Evolutionary conservation across 1,140 invertebrate genomes (phyloP), one percentile per base, ranked within the genome.

Genomic region (Caerostris extrusa): DNA sequence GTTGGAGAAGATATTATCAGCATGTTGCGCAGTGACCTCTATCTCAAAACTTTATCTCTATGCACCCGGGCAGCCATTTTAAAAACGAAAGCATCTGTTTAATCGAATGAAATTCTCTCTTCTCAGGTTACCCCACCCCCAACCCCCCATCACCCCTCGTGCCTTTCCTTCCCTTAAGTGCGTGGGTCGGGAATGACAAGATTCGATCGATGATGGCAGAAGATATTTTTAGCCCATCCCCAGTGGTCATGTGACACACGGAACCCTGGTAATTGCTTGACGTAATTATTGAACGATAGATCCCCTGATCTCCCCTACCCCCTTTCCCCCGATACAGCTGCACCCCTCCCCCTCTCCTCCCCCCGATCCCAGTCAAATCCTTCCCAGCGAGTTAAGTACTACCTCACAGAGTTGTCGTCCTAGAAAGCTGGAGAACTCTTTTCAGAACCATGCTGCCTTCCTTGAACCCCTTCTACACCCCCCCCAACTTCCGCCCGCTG

Each of bases 261-360:
- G 82, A 83, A 83, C 82, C 82, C n/a, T 83, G 60, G 85, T 87
- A 87, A 87, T 87, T 87, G 85, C 85, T 87, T 87, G 85, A 87
- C 85, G 85, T 87, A 87, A 87, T 87, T 87, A 87, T 87, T 87
- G 85, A 87, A 64, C 85, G 85, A 87, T 87, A 64, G 85, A 64
- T 5, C 60, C 60, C 60, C 19, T 14, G 60, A 17, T 57, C 34
- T 14, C 58, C 56, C 4, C n/a, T n/a, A n/a, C n/a, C 85, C 34
- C 57, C 17, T 10, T n/a, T 53, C 34, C 14, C 58, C 85, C 34
- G 34, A 34, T 34, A 34, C 34, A 34, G 34, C 34, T 34, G 34
- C 34, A 64, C 17, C 61, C 4, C 69, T 50, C 3, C 50, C 69
- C n/a, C 12, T 14, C 14, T 17, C 4, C 61, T 17, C 61, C 61